Conservation (phyloP, 2,888 invertebrate species). For the Toxonevra muliebris region DNA sequence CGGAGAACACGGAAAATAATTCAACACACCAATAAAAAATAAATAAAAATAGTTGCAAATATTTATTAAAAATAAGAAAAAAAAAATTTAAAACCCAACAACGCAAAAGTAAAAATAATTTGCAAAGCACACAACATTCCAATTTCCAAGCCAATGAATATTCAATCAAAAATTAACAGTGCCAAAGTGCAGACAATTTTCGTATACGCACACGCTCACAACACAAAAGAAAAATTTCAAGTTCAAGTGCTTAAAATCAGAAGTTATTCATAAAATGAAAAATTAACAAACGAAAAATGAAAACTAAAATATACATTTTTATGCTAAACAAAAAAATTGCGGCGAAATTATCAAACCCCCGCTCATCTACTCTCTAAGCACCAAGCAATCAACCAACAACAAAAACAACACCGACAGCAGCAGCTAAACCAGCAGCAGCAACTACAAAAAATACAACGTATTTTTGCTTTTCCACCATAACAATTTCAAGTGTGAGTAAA, state of each 20-base stretch:
- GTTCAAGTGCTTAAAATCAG: no score
- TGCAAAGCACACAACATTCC: not conserved
- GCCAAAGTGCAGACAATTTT: no score
- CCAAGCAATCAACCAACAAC: conserved; percentile 2
- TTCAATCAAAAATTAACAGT: conserved; percentile 1
- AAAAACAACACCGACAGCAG: not conserved
- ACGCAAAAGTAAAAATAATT: not conserved
- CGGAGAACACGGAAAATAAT: conserved; percentile 22
- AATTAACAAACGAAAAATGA: conserved; percentile 9
- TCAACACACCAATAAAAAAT: conserved; percentile 5
- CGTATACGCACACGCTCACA: not conserved
- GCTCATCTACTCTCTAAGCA: not conserved
- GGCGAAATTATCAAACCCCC: not conserved
- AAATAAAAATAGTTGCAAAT: conserved; percentile 14
- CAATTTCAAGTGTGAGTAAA: conserved; percentile 50
- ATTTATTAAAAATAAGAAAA: not conserved
- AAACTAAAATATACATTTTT: not conserved
- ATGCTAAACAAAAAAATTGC: not conserved
- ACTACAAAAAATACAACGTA: not conserved
- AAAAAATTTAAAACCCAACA: conserved; percentile 6
- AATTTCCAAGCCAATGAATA: conserved; percentile 9
- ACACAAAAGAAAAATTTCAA: no score
- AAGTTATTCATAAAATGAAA: not conserved
- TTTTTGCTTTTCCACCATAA: not conserved
- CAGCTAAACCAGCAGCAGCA: conserved; percentile 5